Evolutionary conservation across 1,140 invertebrate species (phyloP), one percentile per base, ranked within the genome.

Genomic region (Drosophila auraria): DNA sequence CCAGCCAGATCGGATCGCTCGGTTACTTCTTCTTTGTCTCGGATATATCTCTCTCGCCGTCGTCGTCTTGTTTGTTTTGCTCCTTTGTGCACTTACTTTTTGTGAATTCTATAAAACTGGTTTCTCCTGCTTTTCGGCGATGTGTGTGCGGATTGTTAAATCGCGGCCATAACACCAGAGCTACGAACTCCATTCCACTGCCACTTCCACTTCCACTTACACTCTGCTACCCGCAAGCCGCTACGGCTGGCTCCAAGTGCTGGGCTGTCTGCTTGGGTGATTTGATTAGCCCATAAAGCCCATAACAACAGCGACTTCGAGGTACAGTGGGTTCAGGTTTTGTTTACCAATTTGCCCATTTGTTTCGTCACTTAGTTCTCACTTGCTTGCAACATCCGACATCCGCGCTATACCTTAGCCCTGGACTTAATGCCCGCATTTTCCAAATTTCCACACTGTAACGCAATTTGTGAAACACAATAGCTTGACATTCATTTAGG

Each of bases 91-190:
- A 78, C 74, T 78, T 77, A 78, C 63, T 78, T 71, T 79, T 79
- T 47, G 77, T 78, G 77, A 63, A 79, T 79, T 79, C 77, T 79
- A 79, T 78, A 78, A 78, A 79, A 79, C 77, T 79, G 77, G 77
- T 78, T 79, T 78, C 68, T n/a, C 36, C 54, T 25, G 54, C 54
- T 69, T 53, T 77, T 78, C 47, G 70, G 70, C 69, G 36, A n/a
- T 59, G 47, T 65, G 25, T 62, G 62, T 59, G 49, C 50, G 72
- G 50, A 76, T 60, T 76, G 63, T 47, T 66, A 17, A 75, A 75
- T 62, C 30, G 50, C 57, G 69, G 57, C 47, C 56, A 60, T 53
- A 74, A 59, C 45, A 61, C 42, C 68, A 23, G 33, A 62, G 49
- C 50, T 63, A 77, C 70, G 60, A 75, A 77, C 71, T 59, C 36